Conservation (phyloP, 2,888 invertebrate genomes). For the Cremastinae sp. region DNA sequence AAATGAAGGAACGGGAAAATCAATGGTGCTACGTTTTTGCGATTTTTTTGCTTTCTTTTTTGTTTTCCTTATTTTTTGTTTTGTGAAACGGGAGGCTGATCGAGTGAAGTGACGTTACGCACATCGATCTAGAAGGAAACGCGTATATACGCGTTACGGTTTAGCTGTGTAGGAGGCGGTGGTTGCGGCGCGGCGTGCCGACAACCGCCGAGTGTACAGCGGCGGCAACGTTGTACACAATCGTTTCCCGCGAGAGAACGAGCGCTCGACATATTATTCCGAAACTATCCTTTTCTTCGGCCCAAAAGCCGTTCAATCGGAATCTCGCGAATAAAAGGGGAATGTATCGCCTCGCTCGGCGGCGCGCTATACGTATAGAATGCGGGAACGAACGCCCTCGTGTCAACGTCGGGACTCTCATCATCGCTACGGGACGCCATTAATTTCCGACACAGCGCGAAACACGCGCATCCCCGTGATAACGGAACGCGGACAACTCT, state of each 20-base stretch:
- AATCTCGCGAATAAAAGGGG: background rate
- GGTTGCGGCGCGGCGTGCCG: conserved; percentile 54
- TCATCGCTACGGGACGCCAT: conserved; percentile 57
- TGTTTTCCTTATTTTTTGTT: background rate
- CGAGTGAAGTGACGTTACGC: conserved; percentile 23
- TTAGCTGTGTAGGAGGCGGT: conserved; percentile 42
- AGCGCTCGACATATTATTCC: conserved; percentile 53
- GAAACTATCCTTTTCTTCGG: conserved; percentile 36
- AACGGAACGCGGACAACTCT: background rate
- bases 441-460: conserved; percentile 39
- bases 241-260: conserved; percentile 11
- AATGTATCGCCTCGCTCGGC: conserved; percentile 9
- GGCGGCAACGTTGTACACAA: conserved; percentile 58
- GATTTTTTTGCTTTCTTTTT: too few relatives aligned
- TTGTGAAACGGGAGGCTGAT: background rate
- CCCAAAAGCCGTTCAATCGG: background rate
- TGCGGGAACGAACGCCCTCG: conserved; percentile 55
- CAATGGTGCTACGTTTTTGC: too few relatives aligned
- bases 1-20: too few relatives aligned
- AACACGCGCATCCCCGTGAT: conserved; percentile 32
- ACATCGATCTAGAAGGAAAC: background rate
- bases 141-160: background rate
- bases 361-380: background rate
- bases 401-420: conserved; percentile 53
- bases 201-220: conserved; percentile 22